These are phyloP conservation scores for Omphaloscelis lunosa DNA, from an alignment of 2,888 invertebrate species.

Conservation along the genomic window DNA sequence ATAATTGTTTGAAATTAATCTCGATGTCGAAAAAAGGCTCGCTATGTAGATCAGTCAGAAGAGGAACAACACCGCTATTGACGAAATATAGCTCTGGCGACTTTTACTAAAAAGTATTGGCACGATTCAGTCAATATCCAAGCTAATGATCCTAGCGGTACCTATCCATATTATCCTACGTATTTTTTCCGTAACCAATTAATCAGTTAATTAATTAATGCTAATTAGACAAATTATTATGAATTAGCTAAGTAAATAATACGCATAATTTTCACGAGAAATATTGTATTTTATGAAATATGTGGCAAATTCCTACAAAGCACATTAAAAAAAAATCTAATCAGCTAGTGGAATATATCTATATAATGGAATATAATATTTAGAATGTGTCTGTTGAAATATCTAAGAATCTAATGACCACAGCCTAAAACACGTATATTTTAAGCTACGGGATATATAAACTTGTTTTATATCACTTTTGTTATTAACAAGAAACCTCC, in stretches of 20 bases:
- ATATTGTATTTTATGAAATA: slow-evolving; percentile 37
- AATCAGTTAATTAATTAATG: slow-evolving; percentile 28
- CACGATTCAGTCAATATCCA: neutral
- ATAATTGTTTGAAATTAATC: neutral
- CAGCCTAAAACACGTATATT: too few species aligned
- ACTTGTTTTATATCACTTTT: slow-evolving; percentile 8
- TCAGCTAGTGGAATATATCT: too few species aligned
- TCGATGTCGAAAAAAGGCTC: neutral
- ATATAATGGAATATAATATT: too few species aligned
- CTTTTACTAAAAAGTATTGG: neutral
- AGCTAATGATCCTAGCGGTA: neutral
- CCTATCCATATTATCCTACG: too few species aligned
- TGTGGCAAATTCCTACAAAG: slow-evolving; percentile 26
- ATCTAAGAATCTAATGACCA: neutral
- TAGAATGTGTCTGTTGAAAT: slow-evolving; percentile 4
- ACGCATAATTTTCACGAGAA: slow-evolving; percentile 11
- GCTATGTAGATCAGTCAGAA: neutral
- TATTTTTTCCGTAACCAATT: slow-evolving; percentile 15
- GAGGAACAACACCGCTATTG: neutral
- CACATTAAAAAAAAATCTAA: too few species aligned
- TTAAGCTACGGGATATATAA: neutral
- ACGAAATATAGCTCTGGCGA: neutral
- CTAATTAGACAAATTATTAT: slow-evolving; percentile 28
- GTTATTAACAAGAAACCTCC: neutral
- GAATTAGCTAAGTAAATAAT: slow-evolving; percentile 7